phyloP scores from a whole-genome alignment of 1,140 invertebrate genomes.

The Diprion similis region DNA sequence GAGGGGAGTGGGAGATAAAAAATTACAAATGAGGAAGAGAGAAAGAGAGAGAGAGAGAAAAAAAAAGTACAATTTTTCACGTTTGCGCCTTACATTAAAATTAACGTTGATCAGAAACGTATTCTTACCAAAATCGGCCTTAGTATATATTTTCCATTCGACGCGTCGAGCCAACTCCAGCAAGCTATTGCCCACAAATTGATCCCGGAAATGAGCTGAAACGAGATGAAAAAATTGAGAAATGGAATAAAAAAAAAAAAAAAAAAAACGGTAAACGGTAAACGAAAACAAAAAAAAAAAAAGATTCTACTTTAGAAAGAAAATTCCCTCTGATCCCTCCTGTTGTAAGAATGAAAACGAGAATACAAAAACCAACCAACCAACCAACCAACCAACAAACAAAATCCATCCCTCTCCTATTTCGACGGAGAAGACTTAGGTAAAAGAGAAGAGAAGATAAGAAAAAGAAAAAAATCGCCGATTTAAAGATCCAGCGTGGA shows the following conservation, averaged over 20 bases:
- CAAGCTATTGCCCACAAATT: background rate
- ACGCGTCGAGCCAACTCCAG: conserved; percentile 27
- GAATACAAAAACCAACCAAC: background rate
- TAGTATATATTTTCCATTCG: conserved; percentile 57
- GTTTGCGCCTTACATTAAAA: conserved; percentile 61
- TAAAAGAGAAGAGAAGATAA: background rate
- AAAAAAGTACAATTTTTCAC: conserved; percentile 61
- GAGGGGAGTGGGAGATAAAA: no score
- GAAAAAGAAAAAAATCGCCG: background rate
- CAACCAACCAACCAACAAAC: background rate
- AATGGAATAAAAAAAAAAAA: no score
- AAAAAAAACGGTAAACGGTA: no score
- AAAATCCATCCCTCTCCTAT: no score
- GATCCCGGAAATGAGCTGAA: background rate
- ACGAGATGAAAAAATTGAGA: no score
- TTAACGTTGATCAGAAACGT: conserved; percentile 59
- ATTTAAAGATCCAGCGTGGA: conserved; percentile 20
- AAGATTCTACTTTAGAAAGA: background rate
- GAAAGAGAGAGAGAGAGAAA: background rate
- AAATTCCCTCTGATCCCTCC: background rate
- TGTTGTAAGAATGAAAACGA: no score
- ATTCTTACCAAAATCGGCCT: conserved; percentile 61
- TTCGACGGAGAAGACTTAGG: no score
- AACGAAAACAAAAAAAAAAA: conserved; percentile 4
- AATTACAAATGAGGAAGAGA: no score